Percentiles rank a stretch among this genome's conserved stretches.
These are phyloP conservation scores for Coptotermes formosanus DNA, from an alignment of 1,140 invertebrate genomes.

Conservation along the genomic window DNA sequence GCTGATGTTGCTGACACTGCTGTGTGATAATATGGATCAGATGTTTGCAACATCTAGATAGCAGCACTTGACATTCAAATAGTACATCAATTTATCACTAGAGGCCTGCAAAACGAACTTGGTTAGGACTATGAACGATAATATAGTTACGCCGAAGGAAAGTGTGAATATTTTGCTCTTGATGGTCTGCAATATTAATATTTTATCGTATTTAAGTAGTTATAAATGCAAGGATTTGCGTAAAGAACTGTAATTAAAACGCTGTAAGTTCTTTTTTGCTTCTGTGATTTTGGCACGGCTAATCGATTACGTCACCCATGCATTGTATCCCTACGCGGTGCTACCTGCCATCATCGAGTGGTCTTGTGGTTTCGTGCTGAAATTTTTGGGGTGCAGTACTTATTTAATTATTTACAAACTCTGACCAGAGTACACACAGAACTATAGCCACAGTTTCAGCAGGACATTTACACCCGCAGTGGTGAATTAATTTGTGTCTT, in stretches of 20 bases:
- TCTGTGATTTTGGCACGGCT: not conserved
- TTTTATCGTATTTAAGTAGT: not conserved
- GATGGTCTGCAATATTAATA: not conserved
- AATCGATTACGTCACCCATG: constrained; percentile 32
- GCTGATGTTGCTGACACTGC: not conserved
- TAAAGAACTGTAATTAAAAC: not conserved
- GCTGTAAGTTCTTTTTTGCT: not conserved
- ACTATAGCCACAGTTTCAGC: not conserved
- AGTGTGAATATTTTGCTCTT: not conserved
- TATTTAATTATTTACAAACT: constrained; percentile 28
- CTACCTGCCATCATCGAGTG: constrained; percentile 29
- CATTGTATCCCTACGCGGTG: constrained; percentile 30
- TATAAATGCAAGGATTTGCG: not conserved
- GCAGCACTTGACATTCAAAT: not conserved
- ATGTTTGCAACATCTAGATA: not conserved
- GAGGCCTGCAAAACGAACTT: not conserved
- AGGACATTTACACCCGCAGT: constrained; percentile 20
- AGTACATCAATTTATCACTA: not conserved
- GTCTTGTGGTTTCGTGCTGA: constrained; percentile 26
- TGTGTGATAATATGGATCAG: not conserved
- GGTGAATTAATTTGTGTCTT: constrained; percentile 27
- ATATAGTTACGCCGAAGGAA: not conserved
- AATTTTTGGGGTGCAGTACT: constrained; percentile 22
- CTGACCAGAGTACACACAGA: not conserved
- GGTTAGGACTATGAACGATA: not conserved